phyloP scores from a whole-genome alignment of 2,113 vertebrate species.

The rabbit (Oryctolagus cuniculus) region mOryCun1.1 NC_091432.1:175895001-175895500 shows the following conservation, averaged over 20 bases:
- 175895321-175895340: not conserved
- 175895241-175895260: not conserved
- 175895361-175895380: not conserved
- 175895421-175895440: not conserved
- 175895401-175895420: not conserved
- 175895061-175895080: not conserved
- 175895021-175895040: not conserved
- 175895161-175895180: too few species aligned
- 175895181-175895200: too few species aligned
- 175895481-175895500: not conserved
- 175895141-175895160: too few species aligned
- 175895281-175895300: not conserved
- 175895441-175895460: not conserved
- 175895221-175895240: too few species aligned
- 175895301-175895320: not conserved
- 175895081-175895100: not conserved
- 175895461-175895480: not conserved
- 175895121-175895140: not conserved
- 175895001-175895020: not conserved
- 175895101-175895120: not conserved
- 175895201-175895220: too few species aligned
- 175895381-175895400: not conserved
- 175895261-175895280: not conserved
- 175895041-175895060: not conserved
- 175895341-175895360: not conserved